Evolutionary conservation across 2,113 vertebrate genomes (phyloP).

Genomic region (Cariama cristata): DNA sequence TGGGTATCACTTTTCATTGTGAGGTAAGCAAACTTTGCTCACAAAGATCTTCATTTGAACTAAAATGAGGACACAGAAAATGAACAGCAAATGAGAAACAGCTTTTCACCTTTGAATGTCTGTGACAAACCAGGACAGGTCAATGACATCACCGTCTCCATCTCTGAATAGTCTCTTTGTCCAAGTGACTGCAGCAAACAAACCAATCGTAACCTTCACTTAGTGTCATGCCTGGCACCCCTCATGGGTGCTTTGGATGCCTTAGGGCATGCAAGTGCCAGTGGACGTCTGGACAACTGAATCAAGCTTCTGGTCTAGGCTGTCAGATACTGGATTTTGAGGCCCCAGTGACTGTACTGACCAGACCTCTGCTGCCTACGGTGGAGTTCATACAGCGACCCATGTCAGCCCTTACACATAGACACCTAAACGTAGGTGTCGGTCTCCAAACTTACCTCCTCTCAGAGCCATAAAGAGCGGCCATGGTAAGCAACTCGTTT

Average conservation of each 20-base stretch:
- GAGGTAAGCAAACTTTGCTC: not conserved
- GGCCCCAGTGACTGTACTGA: not conserved
- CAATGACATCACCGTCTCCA: not conserved
- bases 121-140: not conserved
- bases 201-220: not conserved
- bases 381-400: not conserved
- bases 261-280: not conserved
- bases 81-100: not conserved
- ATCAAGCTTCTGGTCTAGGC: not conserved
- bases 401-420: accelerated
- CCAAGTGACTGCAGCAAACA: not conserved
- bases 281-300: not conserved
- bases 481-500: not conserved
- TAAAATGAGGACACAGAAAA: not conserved
- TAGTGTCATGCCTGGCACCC: not conserved
- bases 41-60: not conserved
- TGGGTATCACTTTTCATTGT: not conserved
- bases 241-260: not conserved
- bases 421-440: not conserved
- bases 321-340: not conserved
- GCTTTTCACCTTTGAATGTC: not conserved
- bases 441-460: not conserved
- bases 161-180: not conserved
- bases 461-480: not conserved
- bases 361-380: not conserved